Base-by-base conservation (phyloP, 2,888 invertebrate genomes). In the Drosophila bunnanda region DNA sequence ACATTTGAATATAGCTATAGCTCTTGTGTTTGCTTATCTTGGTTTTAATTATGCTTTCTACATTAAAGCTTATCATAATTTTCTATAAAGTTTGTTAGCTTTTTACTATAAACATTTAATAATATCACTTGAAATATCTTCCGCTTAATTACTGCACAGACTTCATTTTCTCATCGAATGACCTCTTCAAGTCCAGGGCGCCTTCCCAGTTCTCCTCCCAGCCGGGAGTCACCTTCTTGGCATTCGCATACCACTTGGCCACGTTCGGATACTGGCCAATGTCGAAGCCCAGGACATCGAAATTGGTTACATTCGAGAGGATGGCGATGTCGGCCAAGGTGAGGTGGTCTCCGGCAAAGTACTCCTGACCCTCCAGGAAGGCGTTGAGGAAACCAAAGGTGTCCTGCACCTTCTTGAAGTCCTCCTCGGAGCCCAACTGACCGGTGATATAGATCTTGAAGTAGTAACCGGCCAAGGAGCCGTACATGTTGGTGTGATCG, bases 321-420 rank as follows among this genome's bases (percentile, higher is more conserved):
- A 97, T 90, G 30, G 94, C 92, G 39, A 96, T 93, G 91, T 97
- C 97, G 3, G 97, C 97, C 15, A 97, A 90, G 2, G 97, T 97
- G 54, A 96, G 92, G 76, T 93, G 93, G 72, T 94, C 93, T 0
- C 96, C 97, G 20, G 96, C 96, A 34, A 93, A 94, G 92, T 65
- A 78, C 12, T 61, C 41, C 8, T 78, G 71, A 4, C 78, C 78
- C 12, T 75, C 78, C 9, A 78, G 39, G 61, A 78, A 75, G 1
- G 75, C 77, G 36, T 78, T 78, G 0, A 80, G 17, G 15, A 61
- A 67, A 0, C 30, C 67, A 2, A 78, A 75, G n/a, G 75, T 75
- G 0, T 48, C 39, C 32, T 77, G 70, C 3, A 77, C 12, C 25
- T 75, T 77, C 48, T 80, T 77, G 10, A 39, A 65, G 4, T 50